Evolutionary conservation across 2,113 vertebrate genomes (phyloP).

Genomic region (Rutilus rutilus): DNA sequence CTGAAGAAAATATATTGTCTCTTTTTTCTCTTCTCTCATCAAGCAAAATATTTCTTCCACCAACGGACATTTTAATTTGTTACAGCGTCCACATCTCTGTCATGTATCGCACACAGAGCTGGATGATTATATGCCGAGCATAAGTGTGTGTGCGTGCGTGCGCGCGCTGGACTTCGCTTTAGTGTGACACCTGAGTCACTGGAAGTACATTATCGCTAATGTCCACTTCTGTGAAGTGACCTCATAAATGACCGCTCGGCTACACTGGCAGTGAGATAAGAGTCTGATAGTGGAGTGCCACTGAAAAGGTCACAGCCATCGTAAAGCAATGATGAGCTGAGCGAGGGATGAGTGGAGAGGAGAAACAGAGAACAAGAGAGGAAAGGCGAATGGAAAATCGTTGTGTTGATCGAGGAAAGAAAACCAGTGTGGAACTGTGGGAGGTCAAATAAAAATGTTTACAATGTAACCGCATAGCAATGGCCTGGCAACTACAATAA

Average conservation of each 20-base stretch:
- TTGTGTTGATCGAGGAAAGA: background rate
- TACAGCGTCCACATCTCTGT: slow-evolving; percentile 36
- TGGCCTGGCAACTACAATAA: background rate
- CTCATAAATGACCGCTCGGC: slow-evolving; percentile 51
- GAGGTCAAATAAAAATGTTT: background rate
- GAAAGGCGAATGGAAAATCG: slow-evolving; percentile 1
- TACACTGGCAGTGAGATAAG: slow-evolving; percentile 53
- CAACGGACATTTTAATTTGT: slow-evolving; percentile 54
- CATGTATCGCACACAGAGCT: slow-evolving; percentile 37
- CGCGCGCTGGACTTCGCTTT: slow-evolving; percentile 1
- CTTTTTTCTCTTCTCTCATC: slow-evolving; percentile 45
- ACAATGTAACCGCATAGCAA: background rate
- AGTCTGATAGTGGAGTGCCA: slow-evolving; percentile 57
- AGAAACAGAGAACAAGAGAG: slow-evolving; percentile 20
- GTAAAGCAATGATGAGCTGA: slow-evolving; percentile 56
- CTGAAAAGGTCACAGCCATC: slow-evolving; percentile 57
- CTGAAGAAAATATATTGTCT: slow-evolving; percentile 39
- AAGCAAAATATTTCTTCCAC: slow-evolving; percentile 51
- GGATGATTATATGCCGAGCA: slow-evolving; percentile 44
- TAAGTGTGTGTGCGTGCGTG: slow-evolving; percentile 30
- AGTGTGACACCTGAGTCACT: slow-evolving; percentile 55
- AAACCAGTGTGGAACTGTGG: background rate
- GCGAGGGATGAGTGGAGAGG: slow-evolving; percentile 18
- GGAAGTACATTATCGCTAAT: slow-evolving; percentile 60
- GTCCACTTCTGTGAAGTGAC: slow-evolving; percentile 59